A percentile compares a stretch with the other conserved stretches of the same genome.
phyloP scores from a whole-genome alignment of 53 echinoderm and acorn worm species.

The Antedon mediterranea region DNA sequence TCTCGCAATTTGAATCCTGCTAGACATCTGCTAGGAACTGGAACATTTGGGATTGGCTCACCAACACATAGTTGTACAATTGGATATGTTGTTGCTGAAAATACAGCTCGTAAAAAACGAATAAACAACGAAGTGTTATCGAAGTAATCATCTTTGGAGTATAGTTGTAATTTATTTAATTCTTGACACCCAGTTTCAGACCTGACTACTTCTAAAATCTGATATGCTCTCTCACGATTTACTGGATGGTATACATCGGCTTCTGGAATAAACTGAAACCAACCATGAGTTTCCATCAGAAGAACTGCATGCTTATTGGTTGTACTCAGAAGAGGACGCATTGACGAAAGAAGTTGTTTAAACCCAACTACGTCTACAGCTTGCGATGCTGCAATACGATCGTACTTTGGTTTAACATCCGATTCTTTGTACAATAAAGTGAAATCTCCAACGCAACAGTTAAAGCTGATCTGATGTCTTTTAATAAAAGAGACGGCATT shows the following conservation, averaged over 20 bases:
- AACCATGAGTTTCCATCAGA: background rate
- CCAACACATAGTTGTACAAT: too few relatives aligned
- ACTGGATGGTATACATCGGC: background rate
- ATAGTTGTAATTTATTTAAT: background rate
- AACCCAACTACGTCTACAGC: background rate
- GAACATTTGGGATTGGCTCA: too few relatives aligned
- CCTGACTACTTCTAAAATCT: background rate
- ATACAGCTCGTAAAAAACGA: constrained; percentile 36
- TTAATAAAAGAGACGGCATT: background rate
- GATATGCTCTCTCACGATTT: background rate
- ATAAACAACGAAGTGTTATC: constrained; percentile 47
- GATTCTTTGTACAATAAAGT: constrained; percentile 4
- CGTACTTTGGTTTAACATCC: constrained; percentile 8
- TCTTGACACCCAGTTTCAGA: background rate
- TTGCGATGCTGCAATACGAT: constrained; percentile 6
- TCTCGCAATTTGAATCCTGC: constrained; percentile 35
- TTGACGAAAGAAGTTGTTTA: background rate
- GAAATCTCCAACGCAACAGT: constrained; percentile 7
- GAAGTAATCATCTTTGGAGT: constrained; percentile 11
- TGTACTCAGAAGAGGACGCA: constrained; percentile 6
- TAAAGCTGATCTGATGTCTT: background rate
- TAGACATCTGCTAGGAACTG: background rate
- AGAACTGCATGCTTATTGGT: constrained; percentile 10
- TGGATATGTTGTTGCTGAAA: too few relatives aligned
- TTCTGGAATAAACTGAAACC: background rate